These are phyloP conservation scores for Selene dorsalis DNA, from an alignment of 2,797 vertebrate species.

Conservation along the genomic window DNA sequence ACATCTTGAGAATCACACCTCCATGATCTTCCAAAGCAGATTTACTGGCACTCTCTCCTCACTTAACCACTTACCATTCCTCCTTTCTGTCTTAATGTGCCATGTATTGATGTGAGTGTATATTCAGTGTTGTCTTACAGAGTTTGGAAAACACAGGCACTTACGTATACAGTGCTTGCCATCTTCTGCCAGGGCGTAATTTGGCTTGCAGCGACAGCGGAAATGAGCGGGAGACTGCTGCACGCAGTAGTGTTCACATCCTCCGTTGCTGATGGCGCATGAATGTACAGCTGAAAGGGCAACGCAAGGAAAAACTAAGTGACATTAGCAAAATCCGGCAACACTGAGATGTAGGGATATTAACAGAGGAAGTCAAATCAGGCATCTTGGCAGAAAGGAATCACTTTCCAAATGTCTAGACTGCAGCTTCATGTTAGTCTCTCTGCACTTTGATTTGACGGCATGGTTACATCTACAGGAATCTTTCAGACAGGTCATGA, in stretches of 20 bases:
- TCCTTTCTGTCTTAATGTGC: not conserved
- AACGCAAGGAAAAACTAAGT: not conserved
- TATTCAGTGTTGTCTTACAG: constrained; percentile 27
- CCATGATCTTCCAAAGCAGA: constrained; percentile 30
- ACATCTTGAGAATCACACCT: constrained; percentile 42
- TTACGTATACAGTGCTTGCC: constrained; percentile 89
- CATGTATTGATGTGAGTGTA: constrained; percentile 3
- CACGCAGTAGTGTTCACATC: constrained; percentile 92
- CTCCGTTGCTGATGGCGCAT: constrained; percentile 89
- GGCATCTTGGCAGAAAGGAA: constrained; percentile 5
- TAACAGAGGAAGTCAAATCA: not conserved
- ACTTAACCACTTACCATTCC: constrained; percentile 8
- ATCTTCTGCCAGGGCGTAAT: constrained; percentile 86
- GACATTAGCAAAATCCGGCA: constrained; percentile 1
- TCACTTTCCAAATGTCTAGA: constrained; percentile 7
- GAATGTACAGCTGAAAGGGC: constrained; percentile 84
- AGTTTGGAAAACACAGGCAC: constrained; percentile 67
- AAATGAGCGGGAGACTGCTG: constrained; percentile 87
- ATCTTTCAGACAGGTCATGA: constrained; percentile 22
- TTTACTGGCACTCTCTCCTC: constrained; percentile 13
- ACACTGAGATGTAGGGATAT: not conserved
- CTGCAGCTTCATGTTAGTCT: constrained; percentile 3
- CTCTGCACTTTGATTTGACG: constrained; percentile 26
- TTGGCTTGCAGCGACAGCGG: constrained; percentile 88
- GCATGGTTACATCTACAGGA: constrained; percentile 20